phyloP scores from a whole-genome alignment of 1,140 invertebrate genomes.

The Drosophila murphyi region DNA sequence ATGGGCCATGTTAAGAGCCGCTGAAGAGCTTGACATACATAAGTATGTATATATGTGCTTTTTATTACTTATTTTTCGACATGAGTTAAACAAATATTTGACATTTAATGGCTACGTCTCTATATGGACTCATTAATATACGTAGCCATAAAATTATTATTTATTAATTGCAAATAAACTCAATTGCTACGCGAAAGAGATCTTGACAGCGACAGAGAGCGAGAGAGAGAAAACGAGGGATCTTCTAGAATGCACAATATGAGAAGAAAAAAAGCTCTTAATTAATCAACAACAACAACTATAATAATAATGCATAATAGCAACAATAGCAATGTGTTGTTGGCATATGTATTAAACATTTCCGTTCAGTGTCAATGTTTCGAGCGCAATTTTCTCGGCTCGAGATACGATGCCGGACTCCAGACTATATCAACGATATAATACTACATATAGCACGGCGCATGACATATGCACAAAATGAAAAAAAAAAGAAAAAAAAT shows the following conservation, averaged over 20 bases:
- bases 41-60: background rate
- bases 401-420: constrained; percentile 61
- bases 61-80: background rate
- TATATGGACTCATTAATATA: constrained; percentile 48
- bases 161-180: constrained; percentile 70
- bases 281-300: constrained; percentile 65
- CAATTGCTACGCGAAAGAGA: constrained; percentile 39
- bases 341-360: constrained; percentile 84
- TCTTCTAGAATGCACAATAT: constrained; percentile 63
- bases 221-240: background rate
- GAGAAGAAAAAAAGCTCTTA: constrained; percentile 55
- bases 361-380: constrained; percentile 85
- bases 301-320: constrained; percentile 58
- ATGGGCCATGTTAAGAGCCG: constrained; percentile 58
- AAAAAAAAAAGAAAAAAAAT: constrained; percentile 8
- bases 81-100: constrained; percentile 54
- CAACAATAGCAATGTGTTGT: constrained; percentile 43
- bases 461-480: constrained; percentile 41
- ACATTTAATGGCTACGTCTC: constrained; percentile 51
- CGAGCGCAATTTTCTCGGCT: constrained; percentile 75
- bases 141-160: constrained; percentile 38
- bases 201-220: background rate
- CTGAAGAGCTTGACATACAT: constrained; percentile 40
- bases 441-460: constrained; percentile 26
- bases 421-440: constrained; percentile 55